Evolutionary conservation across 2,888 invertebrate genomes (phyloP).

Genomic region (Oscheius sp.): DNA sequence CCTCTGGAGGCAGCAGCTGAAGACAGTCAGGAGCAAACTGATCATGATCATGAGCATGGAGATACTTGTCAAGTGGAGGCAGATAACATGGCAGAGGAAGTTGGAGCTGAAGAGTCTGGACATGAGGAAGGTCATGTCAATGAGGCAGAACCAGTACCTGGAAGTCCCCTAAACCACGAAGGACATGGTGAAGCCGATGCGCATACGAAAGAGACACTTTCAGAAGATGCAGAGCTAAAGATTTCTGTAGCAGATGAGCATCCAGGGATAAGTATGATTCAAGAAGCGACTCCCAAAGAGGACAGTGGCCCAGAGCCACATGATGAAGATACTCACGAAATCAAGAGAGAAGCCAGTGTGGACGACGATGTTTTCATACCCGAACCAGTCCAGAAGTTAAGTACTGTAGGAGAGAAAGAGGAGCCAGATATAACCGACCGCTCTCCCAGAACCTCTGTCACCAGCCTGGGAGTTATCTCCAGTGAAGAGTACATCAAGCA

Average conservation of each 20-base stretch:
- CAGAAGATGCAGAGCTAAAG: not conserved
- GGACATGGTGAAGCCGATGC: conserved; percentile 37
- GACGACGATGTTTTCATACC: not conserved
- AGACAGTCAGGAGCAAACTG: no score
- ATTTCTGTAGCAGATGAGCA: no score
- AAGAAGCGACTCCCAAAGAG: no score
- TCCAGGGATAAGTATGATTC: no score
- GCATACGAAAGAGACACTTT: conserved; percentile 36
- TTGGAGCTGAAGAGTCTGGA: conserved; percentile 1
- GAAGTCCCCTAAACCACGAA: not conserved
- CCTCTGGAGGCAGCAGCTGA: no score
- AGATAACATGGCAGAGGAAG: no score
- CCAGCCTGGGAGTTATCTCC: conserved; percentile 16
- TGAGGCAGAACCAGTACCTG: not conserved
- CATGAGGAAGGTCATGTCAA: not conserved
- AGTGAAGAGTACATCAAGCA: conserved; percentile 9
- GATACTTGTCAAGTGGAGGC: no score
- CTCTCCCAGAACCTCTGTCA: not conserved
- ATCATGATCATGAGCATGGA: no score
- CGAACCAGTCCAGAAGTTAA: not conserved
- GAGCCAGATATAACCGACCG: conserved; percentile 1
- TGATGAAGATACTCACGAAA: no score
- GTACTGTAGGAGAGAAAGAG: conserved; percentile 1
- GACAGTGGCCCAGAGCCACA: no score
- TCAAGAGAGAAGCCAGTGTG: not conserved